These are phyloP conservation scores for Phacellophora camtschatica DNA, from an alignment of 30 jellyfish, hydroid and myxozoan genomes.

Conservation along the genomic window DNA sequence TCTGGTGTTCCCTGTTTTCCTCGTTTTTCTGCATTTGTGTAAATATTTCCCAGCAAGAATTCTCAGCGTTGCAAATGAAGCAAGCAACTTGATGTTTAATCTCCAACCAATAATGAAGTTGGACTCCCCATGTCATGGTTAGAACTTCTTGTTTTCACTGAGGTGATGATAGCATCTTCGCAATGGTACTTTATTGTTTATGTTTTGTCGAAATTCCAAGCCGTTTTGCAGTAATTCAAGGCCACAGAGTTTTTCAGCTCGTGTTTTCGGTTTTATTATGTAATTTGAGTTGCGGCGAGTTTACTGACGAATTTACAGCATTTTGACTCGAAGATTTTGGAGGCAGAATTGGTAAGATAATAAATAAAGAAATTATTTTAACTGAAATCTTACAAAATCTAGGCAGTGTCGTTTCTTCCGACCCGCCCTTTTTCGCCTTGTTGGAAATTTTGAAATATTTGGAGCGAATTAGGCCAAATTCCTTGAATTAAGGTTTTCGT, in stretches of 20 bases:
- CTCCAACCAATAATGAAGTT: neutral
- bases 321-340: neutral
- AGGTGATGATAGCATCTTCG: slow-evolving; percentile 22
- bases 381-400: no score
- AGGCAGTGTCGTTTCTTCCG: neutral
- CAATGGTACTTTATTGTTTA: neutral
- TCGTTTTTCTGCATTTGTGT: neutral
- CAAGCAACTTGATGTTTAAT: slow-evolving; percentile 10
- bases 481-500: no score
- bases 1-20: slow-evolving; percentile 21
- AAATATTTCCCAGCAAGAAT: slow-evolving; percentile 21
- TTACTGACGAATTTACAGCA: no score
- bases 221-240: neutral
- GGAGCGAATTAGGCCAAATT: no score
- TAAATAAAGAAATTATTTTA: no score
- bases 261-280: no score
- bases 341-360: neutral
- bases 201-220: neutral
- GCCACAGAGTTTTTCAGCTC: neutral
- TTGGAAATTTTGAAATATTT: no score
- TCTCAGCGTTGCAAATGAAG: slow-evolving; percentile 6
- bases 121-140: slow-evolving; percentile 43
- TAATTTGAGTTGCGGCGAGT: no score
- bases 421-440: neutral
- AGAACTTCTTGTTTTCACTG: slow-evolving; percentile 21